Base-by-base conservation (phyloP, 2,797 vertebrate species). In the Acanthurus leucopareius region DNA sequence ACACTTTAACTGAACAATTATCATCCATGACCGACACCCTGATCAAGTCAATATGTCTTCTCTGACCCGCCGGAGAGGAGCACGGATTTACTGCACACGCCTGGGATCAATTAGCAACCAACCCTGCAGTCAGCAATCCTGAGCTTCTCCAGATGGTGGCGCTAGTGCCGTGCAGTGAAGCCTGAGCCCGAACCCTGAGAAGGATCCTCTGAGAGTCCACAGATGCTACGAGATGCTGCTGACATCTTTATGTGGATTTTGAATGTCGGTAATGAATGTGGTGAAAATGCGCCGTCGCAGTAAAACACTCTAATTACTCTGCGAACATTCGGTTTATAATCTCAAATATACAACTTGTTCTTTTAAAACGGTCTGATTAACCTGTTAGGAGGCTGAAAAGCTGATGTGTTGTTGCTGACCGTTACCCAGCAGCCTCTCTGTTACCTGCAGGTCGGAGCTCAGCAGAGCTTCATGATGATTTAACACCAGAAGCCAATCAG, bases 11-110 rank as follows among this genome's bases (percentile, higher is more conserved):
- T 72, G 48, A 88, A 79, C 88, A 90, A 92, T 93, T 92, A 93
- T 89, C 89, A 86, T 88, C 86, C 89, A 84, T 93, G 91, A 92
- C 89, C 73, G 90, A 88, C 79, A 70, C 73, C 60, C 64, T 92
- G 88, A 93, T 94, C 89, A 92, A 92, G 85, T 89, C 91, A 93
- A 88, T 72, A 90, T 93, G 91, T 92, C 81, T 80, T 84, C 85
- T 88, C 82, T 93, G 92, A 93, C 91, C 90, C 83, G 80, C 79
- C 48, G 68, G 85, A 91, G 91, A 92, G 72, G 82, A 86, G 86
- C 78, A 78, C 62, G 61, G 28, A 87, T 91, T 90, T 90, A 92
- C 60, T 85, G 86, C 77, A 16, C 68, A 58, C 13, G 71, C 40
- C 91, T 93, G 93, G 90, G 73, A 90, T 32, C 82, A 82, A 89